phyloP scores from a whole-genome alignment of 2,113 vertebrate species.

The Thryonomys swinderianus region DNA sequence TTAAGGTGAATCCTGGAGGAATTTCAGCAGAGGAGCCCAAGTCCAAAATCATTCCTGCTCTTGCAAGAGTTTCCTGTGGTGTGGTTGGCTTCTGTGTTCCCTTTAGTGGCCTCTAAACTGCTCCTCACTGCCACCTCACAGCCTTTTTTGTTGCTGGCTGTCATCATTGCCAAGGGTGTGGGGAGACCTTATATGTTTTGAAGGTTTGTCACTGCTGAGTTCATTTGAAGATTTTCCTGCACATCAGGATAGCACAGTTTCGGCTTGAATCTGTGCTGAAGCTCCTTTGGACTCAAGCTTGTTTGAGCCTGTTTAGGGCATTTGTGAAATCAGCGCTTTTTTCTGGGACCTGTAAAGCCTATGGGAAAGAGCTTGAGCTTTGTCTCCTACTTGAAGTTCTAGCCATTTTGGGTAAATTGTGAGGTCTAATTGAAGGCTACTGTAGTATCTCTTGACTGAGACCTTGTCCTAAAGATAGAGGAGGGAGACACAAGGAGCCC shows the following conservation, averaged over 20 bases:
- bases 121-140: not conserved
- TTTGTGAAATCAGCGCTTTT: not conserved
- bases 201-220: constrained; percentile 49
- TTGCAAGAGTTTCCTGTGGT: not conserved
- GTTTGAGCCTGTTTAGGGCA: not conserved
- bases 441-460: not conserved
- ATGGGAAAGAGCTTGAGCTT: not conserved
- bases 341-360: not conserved
- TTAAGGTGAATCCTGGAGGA: not conserved
- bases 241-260: constrained; percentile 37
- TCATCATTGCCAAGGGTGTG: constrained; percentile 25
- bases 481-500: not conserved
- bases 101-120: not conserved
- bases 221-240: constrained; percentile 53
- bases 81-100: not conserved
- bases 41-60: not conserved
- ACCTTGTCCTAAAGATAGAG: not conserved
- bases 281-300: not conserved
- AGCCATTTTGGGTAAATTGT: not conserved
- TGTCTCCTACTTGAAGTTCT: not conserved
- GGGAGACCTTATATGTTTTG: not conserved
- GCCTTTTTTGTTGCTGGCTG: constrained; percentile 6
- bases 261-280: not conserved
- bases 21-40: constrained; percentile 25
- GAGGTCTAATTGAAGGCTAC: not conserved